These are phyloP conservation scores for Harpagoxenus sublaevis DNA, from an alignment of 2,888 invertebrate species.

Conservation along the genomic window DNA sequence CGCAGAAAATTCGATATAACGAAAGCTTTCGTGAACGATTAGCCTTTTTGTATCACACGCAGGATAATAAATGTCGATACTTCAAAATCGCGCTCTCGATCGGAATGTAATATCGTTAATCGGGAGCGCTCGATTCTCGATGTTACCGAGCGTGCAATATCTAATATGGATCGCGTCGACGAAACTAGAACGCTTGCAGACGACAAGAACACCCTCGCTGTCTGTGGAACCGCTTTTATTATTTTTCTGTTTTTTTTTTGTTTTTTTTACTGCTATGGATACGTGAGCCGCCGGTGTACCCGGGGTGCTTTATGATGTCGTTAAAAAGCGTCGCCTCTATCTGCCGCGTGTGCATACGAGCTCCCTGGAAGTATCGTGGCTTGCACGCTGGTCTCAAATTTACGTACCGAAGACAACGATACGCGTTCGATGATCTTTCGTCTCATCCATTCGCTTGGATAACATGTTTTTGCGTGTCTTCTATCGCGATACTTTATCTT, in stretches of 20 bases:
- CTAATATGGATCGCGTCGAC: neutral
- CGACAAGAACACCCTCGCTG: neutral
- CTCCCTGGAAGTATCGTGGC: constrained; percentile 37
- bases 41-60: neutral
- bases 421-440: constrained; percentile 35
- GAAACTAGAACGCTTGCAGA: constrained; percentile 22
- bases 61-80: neutral
- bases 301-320: constrained; percentile 50
- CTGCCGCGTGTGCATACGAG: constrained; percentile 7
- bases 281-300: constrained; percentile 7
- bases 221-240: constrained; percentile 23
- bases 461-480: constrained; percentile 38
- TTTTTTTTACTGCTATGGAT: constrained; percentile 20
- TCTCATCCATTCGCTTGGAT: constrained; percentile 12
- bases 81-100: neutral
- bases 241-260: neutral
- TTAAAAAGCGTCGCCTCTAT: constrained; percentile 42
- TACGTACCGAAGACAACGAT: constrained; percentile 49
- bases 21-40: neutral
- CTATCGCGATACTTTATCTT: constrained; percentile 44
- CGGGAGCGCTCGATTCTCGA: neutral
- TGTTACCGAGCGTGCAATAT: neutral
- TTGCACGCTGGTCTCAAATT: constrained; percentile 37
- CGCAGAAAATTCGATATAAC: neutral
- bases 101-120: constrained; percentile 2